These are phyloP conservation scores for Drosophila rubida DNA, from an alignment of 2,888 invertebrate species.

Conservation along the genomic window DNA sequence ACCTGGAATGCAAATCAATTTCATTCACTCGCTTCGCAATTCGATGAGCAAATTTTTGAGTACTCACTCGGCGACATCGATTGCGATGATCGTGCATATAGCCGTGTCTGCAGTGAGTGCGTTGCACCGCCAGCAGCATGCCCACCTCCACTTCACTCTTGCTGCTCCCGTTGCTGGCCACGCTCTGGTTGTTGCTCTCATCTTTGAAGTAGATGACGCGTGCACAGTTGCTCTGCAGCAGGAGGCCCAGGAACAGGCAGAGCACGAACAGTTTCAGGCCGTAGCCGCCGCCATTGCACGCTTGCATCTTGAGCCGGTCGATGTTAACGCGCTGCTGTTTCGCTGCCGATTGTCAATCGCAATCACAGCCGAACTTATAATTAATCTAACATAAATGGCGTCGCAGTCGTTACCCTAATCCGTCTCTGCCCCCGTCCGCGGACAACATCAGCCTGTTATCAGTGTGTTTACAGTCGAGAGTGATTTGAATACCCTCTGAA, in stretches of 20 bases:
- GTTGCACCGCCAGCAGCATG: constrained; percentile 63
- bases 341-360: constrained; percentile 18
- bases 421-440: background rate
- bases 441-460: background rate
- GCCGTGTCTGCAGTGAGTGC: constrained; percentile 50
- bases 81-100: constrained; percentile 68
- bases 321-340: constrained; percentile 11
- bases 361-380: constrained; percentile 10
- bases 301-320: constrained; percentile 38
- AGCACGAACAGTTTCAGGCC: constrained; percentile 6
- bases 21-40: too few relatives aligned
- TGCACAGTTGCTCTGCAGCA: constrained; percentile 13
- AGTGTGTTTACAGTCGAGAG: background rate
- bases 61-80: constrained; percentile 69
- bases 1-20: constrained; percentile 35
- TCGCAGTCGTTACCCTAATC: constrained; percentile 10
- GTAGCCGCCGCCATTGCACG: background rate
- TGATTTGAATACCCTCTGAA: background rate
- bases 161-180: constrained; percentile 2
- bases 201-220: constrained; percentile 63
- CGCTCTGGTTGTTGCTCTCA: constrained; percentile 34
- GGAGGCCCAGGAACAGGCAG: constrained; percentile 8
- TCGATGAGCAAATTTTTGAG: too few relatives aligned
- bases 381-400: constrained; percentile 1
- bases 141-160: constrained; percentile 45